Percentiles rank a stretch among this genome's conserved stretches.
phyloP scores from a whole-genome alignment of 2,888 invertebrate genomes.

The Helicoverpa assulta region DNA sequence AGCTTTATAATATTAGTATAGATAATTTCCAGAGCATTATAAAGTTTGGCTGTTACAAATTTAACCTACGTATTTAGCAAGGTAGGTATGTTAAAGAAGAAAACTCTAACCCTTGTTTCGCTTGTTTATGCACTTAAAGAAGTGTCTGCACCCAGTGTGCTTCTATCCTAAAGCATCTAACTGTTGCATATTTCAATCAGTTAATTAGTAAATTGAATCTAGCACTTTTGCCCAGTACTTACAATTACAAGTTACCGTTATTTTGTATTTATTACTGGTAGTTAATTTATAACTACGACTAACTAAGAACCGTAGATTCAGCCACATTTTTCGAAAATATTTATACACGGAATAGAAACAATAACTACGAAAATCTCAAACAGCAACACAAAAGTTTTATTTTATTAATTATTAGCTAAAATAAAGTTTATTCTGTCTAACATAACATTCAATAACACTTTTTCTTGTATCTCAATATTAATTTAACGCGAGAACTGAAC shows the following conservation, averaged over 20 bases:
- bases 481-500: conserved; percentile 12
- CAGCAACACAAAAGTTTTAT: neutral
- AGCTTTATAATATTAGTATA: no score
- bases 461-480: neutral
- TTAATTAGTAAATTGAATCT: conserved; percentile 59
- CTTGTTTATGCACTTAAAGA: no score
- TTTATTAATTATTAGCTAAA: neutral
- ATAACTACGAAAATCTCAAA: no score
- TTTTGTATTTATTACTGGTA: conserved; percentile 23
- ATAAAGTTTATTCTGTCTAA: no score
- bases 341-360: no score
- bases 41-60: no score
- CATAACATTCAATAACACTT: no score
- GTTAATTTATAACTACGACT: neutral
- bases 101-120: no score
- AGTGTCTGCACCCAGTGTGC: conserved; percentile 33
- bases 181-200: conserved; percentile 51
- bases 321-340: no score
- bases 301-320: neutral
- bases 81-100: no score
- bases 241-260: conserved; percentile 41
- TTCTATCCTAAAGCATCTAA: conserved; percentile 22
- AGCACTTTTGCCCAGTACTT: conserved; percentile 14
- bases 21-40: no score
- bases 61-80: no score